Base-by-base conservation (phyloP, 2,888 invertebrate species). In the Exephanes ischioxanthus region DNA sequence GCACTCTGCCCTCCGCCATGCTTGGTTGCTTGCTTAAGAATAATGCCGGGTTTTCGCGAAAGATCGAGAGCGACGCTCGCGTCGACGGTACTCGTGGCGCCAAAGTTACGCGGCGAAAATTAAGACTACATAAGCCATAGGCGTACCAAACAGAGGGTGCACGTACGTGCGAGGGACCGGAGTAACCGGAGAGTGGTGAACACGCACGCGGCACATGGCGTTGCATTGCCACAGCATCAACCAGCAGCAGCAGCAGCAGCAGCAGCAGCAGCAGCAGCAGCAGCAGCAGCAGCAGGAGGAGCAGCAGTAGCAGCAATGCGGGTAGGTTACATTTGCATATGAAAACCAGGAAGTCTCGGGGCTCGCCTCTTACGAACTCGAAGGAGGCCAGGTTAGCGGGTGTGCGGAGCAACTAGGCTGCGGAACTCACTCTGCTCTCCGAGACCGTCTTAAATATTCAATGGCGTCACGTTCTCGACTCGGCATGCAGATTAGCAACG, bases 391-490 rank as follows among this genome's bases (percentile, higher is more conserved):
- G 90, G 88, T 89, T 87, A 86, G 89, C 88, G 87, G 88, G 81
- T 89, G 89, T 87, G 89, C 87, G 84, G 83, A 87, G 87, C 78
- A 87, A 88, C 87, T 83, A 84, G 87, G 83, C 84, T 83, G 80
- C 79, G 19, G 68, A 75, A 83, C 88, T 88, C 87, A 87, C 86
- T 79, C 67, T 77, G 84, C 83, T 87, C 61, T 76, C 71, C 79
- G 61, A 75, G 84, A 88, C 87, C 92, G 91, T 92, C 93, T 93
- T 93, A 93, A 93, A 93, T 93, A 93, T 93, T 93, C 93, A 93
- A 92, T 92, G 92, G 89, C 91, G 91, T 92, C 91, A 91, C 92
- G 92, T 93, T 91, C 92, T 90, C 91, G 87, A 90, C 92, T 91
- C 92, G 87, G 91, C 91, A 92, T 92, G 93, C 90, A 93, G 91